Conservation (phyloP, 1,140 invertebrate genomes). For the Mactra quadrangularis region DNA sequence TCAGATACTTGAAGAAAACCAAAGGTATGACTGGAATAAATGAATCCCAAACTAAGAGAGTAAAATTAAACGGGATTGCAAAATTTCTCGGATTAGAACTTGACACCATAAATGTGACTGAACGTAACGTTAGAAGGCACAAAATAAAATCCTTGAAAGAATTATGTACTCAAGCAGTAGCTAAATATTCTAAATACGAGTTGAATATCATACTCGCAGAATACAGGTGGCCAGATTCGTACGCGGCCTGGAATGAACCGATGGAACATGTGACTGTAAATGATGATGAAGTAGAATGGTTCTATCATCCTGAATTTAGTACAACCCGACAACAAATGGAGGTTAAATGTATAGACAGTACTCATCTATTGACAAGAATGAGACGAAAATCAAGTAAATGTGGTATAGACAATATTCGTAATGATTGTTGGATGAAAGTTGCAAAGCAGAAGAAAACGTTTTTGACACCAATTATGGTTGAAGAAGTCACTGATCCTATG, state of each 20-base stretch:
- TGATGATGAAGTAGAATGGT: slow-evolving; percentile 10
- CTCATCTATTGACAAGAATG: slow-evolving; percentile 19
- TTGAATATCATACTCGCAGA: background rate
- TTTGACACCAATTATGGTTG: slow-evolving; percentile 34
- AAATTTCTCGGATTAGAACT: background rate
- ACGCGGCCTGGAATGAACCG: background rate
- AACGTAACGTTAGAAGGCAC: no score
- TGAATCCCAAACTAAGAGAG: slow-evolving; percentile 15
- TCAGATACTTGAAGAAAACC: slow-evolving; percentile 28
- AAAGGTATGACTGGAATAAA: slow-evolving; percentile 1
- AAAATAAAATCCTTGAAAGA: background rate
- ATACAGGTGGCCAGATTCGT: background rate
- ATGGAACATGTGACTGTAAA: background rate
- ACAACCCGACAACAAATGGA: background rate
- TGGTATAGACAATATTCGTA: slow-evolving; percentile 6
- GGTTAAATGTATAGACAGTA: slow-evolving; percentile 32
- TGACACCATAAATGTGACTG: background rate
- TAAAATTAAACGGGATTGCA: slow-evolving; percentile 1
- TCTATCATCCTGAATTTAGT: slow-evolving; percentile 43
- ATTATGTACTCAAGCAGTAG: background rate
- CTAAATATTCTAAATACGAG: slow-evolving; percentile 6
- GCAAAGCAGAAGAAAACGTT: slow-evolving; percentile 3
- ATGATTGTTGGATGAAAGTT: slow-evolving; percentile 5
- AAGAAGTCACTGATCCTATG: slow-evolving; percentile 36
- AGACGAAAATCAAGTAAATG: slow-evolving; percentile 14